phyloP scores from a whole-genome alignment of 2,113 vertebrate species.

The Sebastes fasciatus region DNA sequence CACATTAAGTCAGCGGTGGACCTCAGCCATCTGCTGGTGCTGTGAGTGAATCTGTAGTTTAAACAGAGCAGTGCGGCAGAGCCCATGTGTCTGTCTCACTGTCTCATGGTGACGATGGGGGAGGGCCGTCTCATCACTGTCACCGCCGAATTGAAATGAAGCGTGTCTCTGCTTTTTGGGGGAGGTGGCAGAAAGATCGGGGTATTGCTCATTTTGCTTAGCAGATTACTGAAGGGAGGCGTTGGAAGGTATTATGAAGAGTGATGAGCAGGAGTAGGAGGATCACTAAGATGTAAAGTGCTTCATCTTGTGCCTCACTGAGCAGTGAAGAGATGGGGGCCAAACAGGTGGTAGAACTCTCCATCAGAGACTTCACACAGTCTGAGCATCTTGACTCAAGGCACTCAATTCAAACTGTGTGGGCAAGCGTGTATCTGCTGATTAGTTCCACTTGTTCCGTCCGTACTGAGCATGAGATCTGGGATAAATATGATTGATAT shows the following conservation, averaged over 20 bases:
- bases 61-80: conserved; percentile 44
- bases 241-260: conserved; percentile 70
- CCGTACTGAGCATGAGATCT: neutral
- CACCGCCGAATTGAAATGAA: conserved; percentile 73
- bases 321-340: conserved; percentile 67
- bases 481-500: conserved; percentile 41
- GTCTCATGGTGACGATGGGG: conserved; percentile 48
- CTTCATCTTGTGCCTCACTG: conserved; percentile 76
- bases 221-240: conserved; percentile 62
- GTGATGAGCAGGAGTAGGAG: conserved; percentile 73
- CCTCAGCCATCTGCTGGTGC: conserved; percentile 63
- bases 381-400: conserved; percentile 58
- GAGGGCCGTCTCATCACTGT: conserved; percentile 69
- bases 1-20: conserved; percentile 60
- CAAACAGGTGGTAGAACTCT: conserved; percentile 76
- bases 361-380: conserved; percentile 66
- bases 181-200: conserved; percentile 38
- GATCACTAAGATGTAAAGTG: conserved; percentile 75
- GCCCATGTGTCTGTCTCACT: conserved; percentile 44
- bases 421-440: conserved; percentile 41
- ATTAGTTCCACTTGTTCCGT: conserved; percentile 64
- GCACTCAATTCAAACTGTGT: conserved; percentile 61
- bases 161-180: conserved; percentile 55
- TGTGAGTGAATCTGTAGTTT: conserved; percentile 51
- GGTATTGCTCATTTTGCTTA: conserved; percentile 71